These are phyloP conservation scores for Falco rusticolus DNA, from an alignment of 2,797 vertebrate genomes.

Conservation along the genomic window DNA sequence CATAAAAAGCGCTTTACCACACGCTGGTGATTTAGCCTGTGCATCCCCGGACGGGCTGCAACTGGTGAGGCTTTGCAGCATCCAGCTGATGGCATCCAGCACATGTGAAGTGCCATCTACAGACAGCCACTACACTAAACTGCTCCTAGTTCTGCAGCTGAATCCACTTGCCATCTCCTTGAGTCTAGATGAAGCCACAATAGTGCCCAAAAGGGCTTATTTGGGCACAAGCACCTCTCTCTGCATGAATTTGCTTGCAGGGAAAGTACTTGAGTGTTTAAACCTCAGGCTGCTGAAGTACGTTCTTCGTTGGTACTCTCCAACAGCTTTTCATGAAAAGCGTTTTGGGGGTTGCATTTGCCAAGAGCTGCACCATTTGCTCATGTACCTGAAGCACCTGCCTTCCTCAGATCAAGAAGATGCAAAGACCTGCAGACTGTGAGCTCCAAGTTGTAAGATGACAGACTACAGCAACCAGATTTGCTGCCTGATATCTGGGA, in stretches of 20 bases:
- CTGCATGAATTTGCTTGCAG: background rate
- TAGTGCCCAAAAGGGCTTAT: rapidly evolving
- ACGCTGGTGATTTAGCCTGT: rapidly evolving
- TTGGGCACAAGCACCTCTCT: background rate
- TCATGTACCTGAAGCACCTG: background rate
- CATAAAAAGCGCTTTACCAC: rapidly evolving
- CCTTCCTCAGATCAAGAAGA: no score
- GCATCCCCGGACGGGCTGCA: background rate
- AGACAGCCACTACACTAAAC: background rate
- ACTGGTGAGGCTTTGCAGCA: background rate
- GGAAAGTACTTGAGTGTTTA: background rate
- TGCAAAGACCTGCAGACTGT: background rate
- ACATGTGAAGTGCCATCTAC: background rate
- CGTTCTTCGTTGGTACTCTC: rapidly evolving
- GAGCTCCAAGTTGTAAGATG: background rate
- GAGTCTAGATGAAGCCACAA: background rate
- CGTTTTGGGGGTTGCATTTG: background rate
- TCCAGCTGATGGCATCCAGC: background rate
- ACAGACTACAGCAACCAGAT: background rate
- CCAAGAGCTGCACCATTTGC: background rate
- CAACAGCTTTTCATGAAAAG: background rate
- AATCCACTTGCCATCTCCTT: background rate
- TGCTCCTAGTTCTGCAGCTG: background rate
- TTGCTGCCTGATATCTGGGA: background rate
- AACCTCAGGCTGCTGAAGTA: background rate